Evolutionary conservation across 2,113 vertebrate species (phyloP).

Genomic region (Microcebus griseorufus): DNA sequence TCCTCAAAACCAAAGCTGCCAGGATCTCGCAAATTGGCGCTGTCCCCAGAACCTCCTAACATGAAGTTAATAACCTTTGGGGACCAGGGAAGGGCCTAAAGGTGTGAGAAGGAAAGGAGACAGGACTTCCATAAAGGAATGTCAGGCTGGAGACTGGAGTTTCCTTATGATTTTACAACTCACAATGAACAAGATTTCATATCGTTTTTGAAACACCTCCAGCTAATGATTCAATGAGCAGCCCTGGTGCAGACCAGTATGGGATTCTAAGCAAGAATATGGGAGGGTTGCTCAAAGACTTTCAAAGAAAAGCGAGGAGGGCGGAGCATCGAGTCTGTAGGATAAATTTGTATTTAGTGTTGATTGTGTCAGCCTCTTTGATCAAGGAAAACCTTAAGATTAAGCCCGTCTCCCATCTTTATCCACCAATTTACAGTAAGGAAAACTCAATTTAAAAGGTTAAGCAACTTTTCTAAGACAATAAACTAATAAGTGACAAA

Average conservation of each 20-base stretch:
- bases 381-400: not conserved
- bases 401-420: not conserved
- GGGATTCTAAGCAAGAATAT: not conserved
- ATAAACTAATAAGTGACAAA: not conserved
- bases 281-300: not conserved
- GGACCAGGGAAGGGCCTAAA: not conserved
- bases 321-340: not conserved
- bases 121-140: not conserved
- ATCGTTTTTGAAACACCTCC: not conserved
- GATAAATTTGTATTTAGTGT: not conserved
- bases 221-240: not conserved
- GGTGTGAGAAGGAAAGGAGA: not conserved
- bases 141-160: not conserved
- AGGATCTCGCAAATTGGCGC: not conserved
- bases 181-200: not conserved
- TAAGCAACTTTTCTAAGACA: slow-evolving; percentile 5
- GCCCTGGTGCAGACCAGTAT: not conserved
- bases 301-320: not conserved
- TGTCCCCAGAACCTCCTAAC: not conserved
- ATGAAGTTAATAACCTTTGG: not conserved
- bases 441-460: not conserved
- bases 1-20: not conserved
- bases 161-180: not conserved
- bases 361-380: not conserved
- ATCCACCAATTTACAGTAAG: not conserved